A percentile compares a stretch with the other conserved stretches of the same genome.
Evolutionary conservation across 2,888 invertebrate species (phyloP).

Genomic region (Helicoverpa assulta): DNA sequence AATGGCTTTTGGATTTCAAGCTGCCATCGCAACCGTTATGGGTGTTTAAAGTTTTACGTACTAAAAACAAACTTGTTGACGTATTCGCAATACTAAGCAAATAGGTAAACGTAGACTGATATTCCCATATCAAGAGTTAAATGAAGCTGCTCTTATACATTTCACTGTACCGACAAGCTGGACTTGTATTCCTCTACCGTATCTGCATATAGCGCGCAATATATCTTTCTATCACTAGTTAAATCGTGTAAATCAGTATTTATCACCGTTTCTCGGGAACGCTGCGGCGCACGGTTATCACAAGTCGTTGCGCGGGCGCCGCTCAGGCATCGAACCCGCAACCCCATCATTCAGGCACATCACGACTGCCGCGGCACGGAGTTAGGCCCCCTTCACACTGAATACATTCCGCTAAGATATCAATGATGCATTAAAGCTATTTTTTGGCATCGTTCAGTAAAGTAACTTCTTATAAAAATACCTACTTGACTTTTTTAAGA

Average conservation of each 20-base stretch:
- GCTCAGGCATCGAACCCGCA: constrained; percentile 54
- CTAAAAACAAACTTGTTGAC: too few relatives aligned
- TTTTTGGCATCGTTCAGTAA: too few relatives aligned
- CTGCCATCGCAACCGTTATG: too few relatives aligned
- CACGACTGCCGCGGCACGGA: constrained; percentile 56
- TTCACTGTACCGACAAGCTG: not conserved
- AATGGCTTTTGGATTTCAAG: not conserved
- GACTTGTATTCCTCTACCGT: not conserved
- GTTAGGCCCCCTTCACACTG: constrained; percentile 20
- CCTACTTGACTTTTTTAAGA: too few relatives aligned
- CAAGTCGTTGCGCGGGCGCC: constrained; percentile 45
- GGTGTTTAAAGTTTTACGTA: too few relatives aligned
- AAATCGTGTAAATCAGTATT: constrained; percentile 57
- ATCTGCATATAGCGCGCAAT: constrained; percentile 19
- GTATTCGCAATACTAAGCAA: too few relatives aligned
- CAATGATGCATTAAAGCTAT: too few relatives aligned
- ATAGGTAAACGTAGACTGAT: not conserved
- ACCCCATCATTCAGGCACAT: constrained; percentile 55
- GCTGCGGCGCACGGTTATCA: constrained; percentile 36
- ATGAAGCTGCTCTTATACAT: not conserved
- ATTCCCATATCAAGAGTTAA: not conserved
- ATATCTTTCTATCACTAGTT: constrained; percentile 47
- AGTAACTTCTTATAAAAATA: too few relatives aligned
- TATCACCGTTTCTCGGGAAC: constrained; percentile 51
- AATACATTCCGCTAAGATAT: constrained; percentile 7